Conservation (phyloP, 2,888 invertebrate genomes). For the Exephanes ischioxanthus region DNA sequence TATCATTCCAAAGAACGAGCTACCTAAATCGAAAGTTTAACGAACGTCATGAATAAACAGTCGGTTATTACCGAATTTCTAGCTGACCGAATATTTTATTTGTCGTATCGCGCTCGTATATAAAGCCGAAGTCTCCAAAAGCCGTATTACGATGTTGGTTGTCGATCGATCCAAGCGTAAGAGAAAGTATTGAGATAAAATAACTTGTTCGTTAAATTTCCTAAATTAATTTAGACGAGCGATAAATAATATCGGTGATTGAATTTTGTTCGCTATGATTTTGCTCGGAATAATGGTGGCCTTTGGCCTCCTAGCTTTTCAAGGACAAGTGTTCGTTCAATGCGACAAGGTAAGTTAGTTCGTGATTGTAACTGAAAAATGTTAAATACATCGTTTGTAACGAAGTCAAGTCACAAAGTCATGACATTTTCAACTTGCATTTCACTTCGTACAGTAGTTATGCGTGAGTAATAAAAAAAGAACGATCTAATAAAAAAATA, state of each 20-base stretch:
- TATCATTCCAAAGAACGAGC: too few species aligned
- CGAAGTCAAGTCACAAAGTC: background rate
- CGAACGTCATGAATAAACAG: background rate
- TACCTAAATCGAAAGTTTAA: too few species aligned
- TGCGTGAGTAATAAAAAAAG: too few species aligned
- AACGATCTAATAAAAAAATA: too few species aligned
- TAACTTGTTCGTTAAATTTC: background rate
- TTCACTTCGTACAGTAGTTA: too few species aligned
- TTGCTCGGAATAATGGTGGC: background rate
- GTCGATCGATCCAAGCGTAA: background rate
- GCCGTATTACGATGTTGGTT: background rate
- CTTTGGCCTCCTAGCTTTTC: background rate
- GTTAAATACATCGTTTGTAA: background rate
- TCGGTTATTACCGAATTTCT: background rate
- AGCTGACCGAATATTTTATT: background rate
- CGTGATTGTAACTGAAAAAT: background rate
- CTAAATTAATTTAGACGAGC: background rate
- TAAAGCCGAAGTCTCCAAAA: background rate
- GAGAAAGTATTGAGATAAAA: background rate
- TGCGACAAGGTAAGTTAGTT: slow-evolving; percentile 8
- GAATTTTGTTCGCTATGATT: background rate
- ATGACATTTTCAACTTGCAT: too few species aligned
- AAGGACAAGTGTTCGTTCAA: background rate
- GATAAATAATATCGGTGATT: background rate
- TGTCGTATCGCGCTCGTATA: background rate